Base-by-base conservation (phyloP, 2,888 invertebrate species). In the Emmelina monodactyla region DNA sequence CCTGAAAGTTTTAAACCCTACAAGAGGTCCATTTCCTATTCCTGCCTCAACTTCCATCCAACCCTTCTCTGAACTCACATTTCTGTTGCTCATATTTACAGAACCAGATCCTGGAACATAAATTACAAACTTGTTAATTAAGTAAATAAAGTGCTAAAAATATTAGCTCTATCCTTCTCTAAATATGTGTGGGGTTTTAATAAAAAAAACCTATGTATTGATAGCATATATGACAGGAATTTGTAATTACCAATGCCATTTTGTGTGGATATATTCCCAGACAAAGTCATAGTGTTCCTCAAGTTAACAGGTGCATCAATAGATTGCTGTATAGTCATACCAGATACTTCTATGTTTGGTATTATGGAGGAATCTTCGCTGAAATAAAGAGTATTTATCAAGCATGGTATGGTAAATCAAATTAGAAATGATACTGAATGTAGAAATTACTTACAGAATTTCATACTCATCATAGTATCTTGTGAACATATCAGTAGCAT, bases 401-500 rank as follows among this genome's bases (percentile, higher is more conserved):
- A n/a, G n/a, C n/a, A n/a, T n/a, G n/a, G n/a, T n/a, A n/a, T n/a
- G n/a, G n/a, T n/a, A n/a, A n/a, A n/a, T n/a, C n/a, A n/a, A n/a
- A n/a, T n/a, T n/a, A n/a, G n/a, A n/a, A n/a, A n/a, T n/a, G n/a
- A n/a, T n/a, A n/a, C n/a, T n/a, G n/a, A n/a, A n/a, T n/a, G n/a
- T n/a, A n/a, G 29, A 16, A n/a, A n/a, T n/a, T 31, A 72, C 75
- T 70, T 45, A 78, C 78, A 71, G 40, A 47, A 72, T 70, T 52
- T 86, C 85, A 53, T 85, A 83, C 45, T 87, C 88, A 57, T 89
- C 87, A 47, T 90, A 89, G 51, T 95, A 94, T 49, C 86, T 84
- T 51, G 86, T 90, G 69, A 97, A 97, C 52, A 97, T 73, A 57
- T 97, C 96, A 0, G 96, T 93, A 1, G 96, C 96, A 79, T 97